Base-by-base conservation (phyloP, 64 coral and sea anemone genomes). In the Porites australiensis region DNA sequence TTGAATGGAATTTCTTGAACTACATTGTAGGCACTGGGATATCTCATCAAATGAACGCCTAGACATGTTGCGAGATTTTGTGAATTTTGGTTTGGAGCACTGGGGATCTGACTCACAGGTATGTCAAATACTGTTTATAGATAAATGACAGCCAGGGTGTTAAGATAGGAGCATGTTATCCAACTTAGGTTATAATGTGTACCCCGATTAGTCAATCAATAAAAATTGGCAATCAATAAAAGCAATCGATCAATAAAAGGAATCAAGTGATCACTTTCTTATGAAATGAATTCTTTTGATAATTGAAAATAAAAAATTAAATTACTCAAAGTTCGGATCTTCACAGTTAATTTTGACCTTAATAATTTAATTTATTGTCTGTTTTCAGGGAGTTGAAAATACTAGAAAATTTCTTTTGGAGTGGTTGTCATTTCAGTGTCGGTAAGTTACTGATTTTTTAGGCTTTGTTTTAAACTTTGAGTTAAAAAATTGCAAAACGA, bases 101-200 rank as follows among this genome's bases (percentile, higher is more conserved):
- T 99, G 98, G 98, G 98, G 98, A 37, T 99, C 98, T 13, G 98
- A 99, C 79, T 88, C 98, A 9, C 88, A 94, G 98, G 98, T 99
- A 91, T 67, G 5, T 8, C 13, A 52, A 20, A 57, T 9, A 57
- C 54, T 57, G 5, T 57, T 57, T 5, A 57, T 57, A 37, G 27
- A 1, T 37, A 37, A 37, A 37, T 37, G 1, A 37, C 27, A 4
- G 15, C 37, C 59, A 50, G 44, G 44, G 14, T 50, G 16, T 37
- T 37, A 37, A 37, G 27, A 37, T 37, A 37, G 1, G 27, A 37
- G 27, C 27, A 37, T 37, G 27, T 37, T 37, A 37, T 37, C 27
- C 27, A 37, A 37, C 27, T 37, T 1, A 37, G 27, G 27, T 37
- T 37, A 37, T 1, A 37, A 37, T 37, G 27, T 37, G 1, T 37